Evolutionary conservation across 2,888 invertebrate species (phyloP).

Genomic region (Phortica okadai): DNA sequence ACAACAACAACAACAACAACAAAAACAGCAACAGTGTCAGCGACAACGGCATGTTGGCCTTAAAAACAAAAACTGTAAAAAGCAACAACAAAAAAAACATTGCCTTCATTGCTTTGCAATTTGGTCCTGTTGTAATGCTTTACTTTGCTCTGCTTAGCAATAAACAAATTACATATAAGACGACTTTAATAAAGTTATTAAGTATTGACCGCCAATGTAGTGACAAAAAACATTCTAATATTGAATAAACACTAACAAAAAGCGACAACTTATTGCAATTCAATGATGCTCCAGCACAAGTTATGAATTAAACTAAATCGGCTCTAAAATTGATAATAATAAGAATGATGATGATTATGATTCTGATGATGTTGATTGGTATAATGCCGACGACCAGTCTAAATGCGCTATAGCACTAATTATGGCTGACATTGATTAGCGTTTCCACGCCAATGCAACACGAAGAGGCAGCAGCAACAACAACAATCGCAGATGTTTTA

Average conservation of each 20-base stretch:
- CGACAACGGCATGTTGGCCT: conserved; percentile 46
- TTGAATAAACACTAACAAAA: neutral
- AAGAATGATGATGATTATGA: neutral
- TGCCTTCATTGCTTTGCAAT: neutral
- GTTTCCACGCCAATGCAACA: conserved; percentile 56
- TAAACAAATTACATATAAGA: conserved; percentile 60
- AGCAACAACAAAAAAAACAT: conserved; percentile 62
- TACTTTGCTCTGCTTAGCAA: neutral
- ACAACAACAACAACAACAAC: conserved; percentile 53
- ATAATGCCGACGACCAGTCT: neutral
- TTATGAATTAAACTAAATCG: conserved; percentile 22
- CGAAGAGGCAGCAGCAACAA: neutral
- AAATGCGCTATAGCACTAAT: conserved; percentile 42
- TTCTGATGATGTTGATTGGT: neutral
- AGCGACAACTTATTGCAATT: conserved; percentile 6
- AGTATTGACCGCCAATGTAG: conserved; percentile 39
- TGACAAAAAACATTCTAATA: neutral
- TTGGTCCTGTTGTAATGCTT: conserved; percentile 28
- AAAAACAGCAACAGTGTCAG: conserved; percentile 35
- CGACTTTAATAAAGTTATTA: conserved; percentile 62
- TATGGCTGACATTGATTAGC: conserved; percentile 67
- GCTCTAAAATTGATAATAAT: neutral
- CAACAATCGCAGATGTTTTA: conserved; percentile 52
- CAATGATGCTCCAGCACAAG: conserved; percentile 9
- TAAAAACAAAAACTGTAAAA: conserved; percentile 33